Evolutionary conservation across 2,888 invertebrate species (phyloP), one percentile per base, ranked within the genome.

Genomic region (Caenorhabditis becei): DNA sequence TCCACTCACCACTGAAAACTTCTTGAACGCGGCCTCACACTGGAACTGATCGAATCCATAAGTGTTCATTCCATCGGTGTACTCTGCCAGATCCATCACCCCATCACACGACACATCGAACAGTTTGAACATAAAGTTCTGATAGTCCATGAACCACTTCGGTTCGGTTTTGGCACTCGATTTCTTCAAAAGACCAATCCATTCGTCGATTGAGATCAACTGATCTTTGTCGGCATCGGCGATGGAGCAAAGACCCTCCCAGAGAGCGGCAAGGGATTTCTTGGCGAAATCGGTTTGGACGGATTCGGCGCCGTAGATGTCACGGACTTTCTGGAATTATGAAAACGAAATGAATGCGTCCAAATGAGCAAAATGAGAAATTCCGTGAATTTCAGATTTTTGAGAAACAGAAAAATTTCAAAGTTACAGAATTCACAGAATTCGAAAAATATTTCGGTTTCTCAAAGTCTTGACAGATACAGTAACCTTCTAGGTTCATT

Each of bases 61-160:
- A 10, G 86, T 81, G 41, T 77, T 61, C 91, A 91, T 91, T 28
- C 91, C 91, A 69, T 91, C 91, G 10, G 89, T 86, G 77, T 91
- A 91, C 65, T 91, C 91, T 44, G 88, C 87, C 58, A 88, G 20
- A 78, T 91, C 91, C 65, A 91, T 80, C 3, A 86, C 85, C 26
- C 90, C 89, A 71, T 91, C 91, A 37, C 90, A 88, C 0, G 89
- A 89, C 28, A 91, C 91, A 63, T 91, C 91, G 79, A 91, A 91
- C 59, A 91, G 84, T 79, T 91, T 91, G 88, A 91, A 91, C 89
- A 91, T 89, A 77, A 88, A 91, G 63, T 77, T 84, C 44, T 82
- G 82, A 82, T 91, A 91, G 56, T 91, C 88, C 35, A 75, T 77
- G 80, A 91, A 89, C 91, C 91, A 91, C 54, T 85, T 84, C 20